A percentile compares a stretch with the other conserved stretches of the same genome.
Evolutionary conservation across 2,888 invertebrate species (phyloP).

Genomic region (Falcaria lacertinaria): DNA sequence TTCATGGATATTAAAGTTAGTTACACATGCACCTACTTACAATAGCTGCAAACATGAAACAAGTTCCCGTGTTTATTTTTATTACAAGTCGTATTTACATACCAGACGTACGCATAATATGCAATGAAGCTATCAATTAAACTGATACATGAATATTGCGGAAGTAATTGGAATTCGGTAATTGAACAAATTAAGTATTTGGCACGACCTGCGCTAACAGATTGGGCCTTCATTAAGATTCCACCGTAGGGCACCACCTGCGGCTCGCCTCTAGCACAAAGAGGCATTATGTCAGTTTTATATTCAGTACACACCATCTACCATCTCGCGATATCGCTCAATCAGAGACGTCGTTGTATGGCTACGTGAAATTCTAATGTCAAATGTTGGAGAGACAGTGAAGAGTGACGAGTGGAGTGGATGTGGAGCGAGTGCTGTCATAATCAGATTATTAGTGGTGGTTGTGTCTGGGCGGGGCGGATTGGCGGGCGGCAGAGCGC

Average conservation of each 20-base stretch:
- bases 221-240: conserved; percentile 19
- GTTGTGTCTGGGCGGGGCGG: conserved; percentile 55
- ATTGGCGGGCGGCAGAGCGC: conserved; percentile 55
- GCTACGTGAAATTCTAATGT: conserved; percentile 35
- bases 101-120: no score
- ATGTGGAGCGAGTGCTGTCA: conserved; percentile 65
- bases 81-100: no score
- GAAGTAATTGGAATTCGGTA: background rate
- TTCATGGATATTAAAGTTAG: no score
- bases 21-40: no score
- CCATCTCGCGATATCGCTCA: conserved; percentile 23
- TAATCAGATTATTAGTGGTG: conserved; percentile 76
- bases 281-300: conserved; percentile 40
- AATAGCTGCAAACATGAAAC: no score
- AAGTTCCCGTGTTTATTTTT: no score
- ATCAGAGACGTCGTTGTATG: conserved; percentile 17
- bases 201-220: conserved; percentile 13
- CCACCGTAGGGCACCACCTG: conserved; percentile 29
- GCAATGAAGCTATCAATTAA: background rate
- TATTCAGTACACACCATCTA: conserved; percentile 16
- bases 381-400: conserved; percentile 50
- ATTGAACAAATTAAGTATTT: conserved; percentile 1
- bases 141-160: background rate
- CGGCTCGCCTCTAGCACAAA: conserved; percentile 32
- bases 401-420: conserved; percentile 57